phyloP scores from a whole-genome alignment of 2,797 vertebrate genomes.

The Sarcophilus harrisii region DNA sequence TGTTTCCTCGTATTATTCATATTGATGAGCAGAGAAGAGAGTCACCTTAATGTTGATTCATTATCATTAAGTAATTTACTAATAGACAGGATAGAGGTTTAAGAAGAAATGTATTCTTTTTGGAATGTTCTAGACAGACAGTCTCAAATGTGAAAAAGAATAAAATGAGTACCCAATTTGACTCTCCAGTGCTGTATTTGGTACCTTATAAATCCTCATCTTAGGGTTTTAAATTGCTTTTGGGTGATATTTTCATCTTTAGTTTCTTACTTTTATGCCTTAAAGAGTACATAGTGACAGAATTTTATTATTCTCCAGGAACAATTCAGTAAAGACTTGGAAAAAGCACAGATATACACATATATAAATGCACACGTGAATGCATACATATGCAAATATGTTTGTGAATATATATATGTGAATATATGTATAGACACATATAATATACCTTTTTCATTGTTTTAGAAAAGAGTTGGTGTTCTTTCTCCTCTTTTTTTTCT shows the following conservation, averaged over 20 bases:
- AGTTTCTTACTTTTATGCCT: slow-evolving; percentile 3
- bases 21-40: slow-evolving; percentile 54
- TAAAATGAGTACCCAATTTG: slow-evolving; percentile 8
- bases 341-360: slow-evolving; percentile 37
- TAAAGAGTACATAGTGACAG: slow-evolving; percentile 4
- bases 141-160: slow-evolving; percentile 6
- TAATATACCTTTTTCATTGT: too few relatives aligned
- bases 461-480: too few relatives aligned
- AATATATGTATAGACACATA: too few relatives aligned
- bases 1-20: slow-evolving; percentile 49
- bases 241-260: slow-evolving; percentile 13
- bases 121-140: neutral
- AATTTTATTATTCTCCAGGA: slow-evolving; percentile 62
- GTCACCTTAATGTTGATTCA: slow-evolving; percentile 25
- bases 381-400: too few relatives aligned
- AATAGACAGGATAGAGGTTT: neutral
- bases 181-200: neutral
- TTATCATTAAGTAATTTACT: slow-evolving; percentile 43
- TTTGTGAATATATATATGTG: neutral
- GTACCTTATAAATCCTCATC: neutral
- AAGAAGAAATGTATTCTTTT: slow-evolving; percentile 1
- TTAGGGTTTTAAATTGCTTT: slow-evolving; percentile 20
- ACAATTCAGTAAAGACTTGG: slow-evolving; percentile 22
- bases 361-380: neutral
- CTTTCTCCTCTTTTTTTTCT: too few relatives aligned